A percentile compares a stretch with the other conserved stretches of the same genome.
Evolutionary conservation across 2,888 invertebrate genomes (phyloP).

Genomic region (Litoditis marina): DNA sequence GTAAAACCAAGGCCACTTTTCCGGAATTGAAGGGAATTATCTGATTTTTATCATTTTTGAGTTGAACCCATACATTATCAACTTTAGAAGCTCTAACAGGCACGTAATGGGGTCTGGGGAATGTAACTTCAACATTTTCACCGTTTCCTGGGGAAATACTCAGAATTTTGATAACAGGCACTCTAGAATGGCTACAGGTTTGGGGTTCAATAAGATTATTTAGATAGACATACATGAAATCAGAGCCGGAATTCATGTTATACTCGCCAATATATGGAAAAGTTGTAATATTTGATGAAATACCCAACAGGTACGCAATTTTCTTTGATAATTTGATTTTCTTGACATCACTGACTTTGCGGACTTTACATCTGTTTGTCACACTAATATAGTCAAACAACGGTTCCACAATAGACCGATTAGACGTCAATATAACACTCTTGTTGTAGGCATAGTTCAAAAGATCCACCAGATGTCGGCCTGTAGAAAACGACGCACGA

Average conservation of each 20-base stretch:
- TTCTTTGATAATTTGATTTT: too few relatives aligned
- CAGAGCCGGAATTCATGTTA: slow-evolving; percentile 4
- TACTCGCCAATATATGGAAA: slow-evolving; percentile 5
- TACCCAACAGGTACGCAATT: too few relatives aligned
- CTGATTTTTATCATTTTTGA: slow-evolving; percentile 13
- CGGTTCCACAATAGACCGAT: too few relatives aligned
- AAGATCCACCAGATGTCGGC: too few relatives aligned
- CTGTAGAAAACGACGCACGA: too few relatives aligned
- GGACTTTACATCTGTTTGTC: too few relatives aligned
- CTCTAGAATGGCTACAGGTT: slow-evolving; percentile 5
- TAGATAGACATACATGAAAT: slow-evolving; percentile 14
- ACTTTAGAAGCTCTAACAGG: not conserved
- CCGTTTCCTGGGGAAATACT: not conserved
- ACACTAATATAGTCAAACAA: too few relatives aligned
- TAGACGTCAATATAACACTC: too few relatives aligned
- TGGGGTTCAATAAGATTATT: slow-evolving; percentile 13
- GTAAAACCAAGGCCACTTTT: slow-evolving; percentile 9
- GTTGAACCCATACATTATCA: not conserved
- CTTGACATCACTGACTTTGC: not conserved
- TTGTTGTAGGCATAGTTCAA: too few relatives aligned
- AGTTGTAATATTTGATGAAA: too few relatives aligned
- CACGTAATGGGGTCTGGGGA: slow-evolving; percentile 5
- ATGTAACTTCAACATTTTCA: slow-evolving; percentile 7
- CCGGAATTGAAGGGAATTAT: slow-evolving; percentile 15
- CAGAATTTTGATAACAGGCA: slow-evolving; percentile 10